Evolutionary conservation across 2,888 invertebrate species (phyloP), one percentile per base, ranked within the genome.

Genomic region (Dexiosoma caninum): DNA sequence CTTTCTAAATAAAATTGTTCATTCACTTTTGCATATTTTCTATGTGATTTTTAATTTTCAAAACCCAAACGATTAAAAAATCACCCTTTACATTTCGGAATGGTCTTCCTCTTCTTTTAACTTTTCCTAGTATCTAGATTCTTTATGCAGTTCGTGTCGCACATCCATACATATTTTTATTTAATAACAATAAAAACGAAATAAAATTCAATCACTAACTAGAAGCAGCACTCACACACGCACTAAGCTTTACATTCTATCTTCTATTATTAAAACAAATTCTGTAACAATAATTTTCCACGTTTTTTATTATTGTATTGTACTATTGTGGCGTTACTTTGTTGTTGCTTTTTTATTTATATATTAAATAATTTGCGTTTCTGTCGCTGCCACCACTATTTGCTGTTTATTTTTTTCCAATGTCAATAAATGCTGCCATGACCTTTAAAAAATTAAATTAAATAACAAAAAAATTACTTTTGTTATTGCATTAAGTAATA

Each of bases 351-450:
- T 75, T 57, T 8, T 19, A 3, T 49, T 53, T 62, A 67, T 35
- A 42, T 76, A 76, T 76, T 62, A 69, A 77, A 62, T 77, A 62
- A 70, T 64, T 77, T 64, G 70, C 64, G 55, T 74, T 79, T 74
- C 53, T 74, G 55, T 40, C 49, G 75, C 49, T 59, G 53, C 46
- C 23, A 27, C 62, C 59, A 37, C 40, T n/a, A n/a, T n/a, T n/a
- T 55, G 62, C 16, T 81, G 42, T 57, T 76, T 64, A 66, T 66
- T 59, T 67, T 59, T 69, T 69, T 67, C 66, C 81, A 81, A 81
- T 81, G 81, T 81, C 81, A 81, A 77, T 77, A 81, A 80, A 81
- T 72, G 27, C 67, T 72, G 81, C 77, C 81, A 69, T 81, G 81
- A 81, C 81, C 81, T 81, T 81, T 72, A 74, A 77, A 79, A 71